Conservation (phyloP, 1,140 invertebrate genomes). For the Dendrolimus punctatus region DNA sequence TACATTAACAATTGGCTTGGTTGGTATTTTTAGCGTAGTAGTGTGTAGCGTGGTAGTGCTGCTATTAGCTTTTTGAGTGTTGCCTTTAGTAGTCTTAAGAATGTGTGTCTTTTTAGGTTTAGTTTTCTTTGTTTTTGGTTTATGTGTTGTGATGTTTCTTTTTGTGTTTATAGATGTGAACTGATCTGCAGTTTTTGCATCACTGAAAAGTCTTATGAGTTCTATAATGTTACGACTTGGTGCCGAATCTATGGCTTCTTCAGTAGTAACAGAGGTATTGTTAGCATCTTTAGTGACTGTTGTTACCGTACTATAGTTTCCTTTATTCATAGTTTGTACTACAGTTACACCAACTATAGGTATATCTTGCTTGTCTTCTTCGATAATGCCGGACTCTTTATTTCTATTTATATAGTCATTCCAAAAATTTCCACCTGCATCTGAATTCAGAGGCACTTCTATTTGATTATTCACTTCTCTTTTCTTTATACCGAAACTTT, state of each 20-base stretch:
- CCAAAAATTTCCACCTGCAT: conserved; percentile 26
- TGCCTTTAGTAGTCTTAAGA: not conserved
- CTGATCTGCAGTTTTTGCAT: not conserved
- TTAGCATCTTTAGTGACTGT: too few relatives aligned
- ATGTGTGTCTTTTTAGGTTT: not conserved
- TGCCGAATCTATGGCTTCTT: too few relatives aligned
- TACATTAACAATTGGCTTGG: not conserved
- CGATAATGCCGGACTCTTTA: conserved; percentile 5
- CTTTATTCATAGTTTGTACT: not conserved
- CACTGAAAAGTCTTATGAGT: too few relatives aligned
- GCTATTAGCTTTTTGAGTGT: not conserved
- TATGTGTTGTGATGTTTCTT: not conserved
- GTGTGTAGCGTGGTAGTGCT: not conserved
- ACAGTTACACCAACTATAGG: conserved; percentile 3
- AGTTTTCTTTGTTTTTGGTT: not conserved
- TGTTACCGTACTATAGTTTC: too few relatives aligned
- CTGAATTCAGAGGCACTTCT: conserved; percentile 20
- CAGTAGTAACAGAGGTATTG: too few relatives aligned
- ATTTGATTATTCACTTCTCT: conserved; percentile 16
- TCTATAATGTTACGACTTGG: too few relatives aligned
- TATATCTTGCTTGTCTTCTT: not conserved
- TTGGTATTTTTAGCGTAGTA: not conserved
- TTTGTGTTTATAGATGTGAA: not conserved
- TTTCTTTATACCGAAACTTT: conserved; percentile 5
- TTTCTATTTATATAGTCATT: conserved; percentile 21